These are phyloP conservation scores for Meloidogyne exigua DNA, from an alignment of 1,140 invertebrate species.

Conservation along the genomic window DNA sequence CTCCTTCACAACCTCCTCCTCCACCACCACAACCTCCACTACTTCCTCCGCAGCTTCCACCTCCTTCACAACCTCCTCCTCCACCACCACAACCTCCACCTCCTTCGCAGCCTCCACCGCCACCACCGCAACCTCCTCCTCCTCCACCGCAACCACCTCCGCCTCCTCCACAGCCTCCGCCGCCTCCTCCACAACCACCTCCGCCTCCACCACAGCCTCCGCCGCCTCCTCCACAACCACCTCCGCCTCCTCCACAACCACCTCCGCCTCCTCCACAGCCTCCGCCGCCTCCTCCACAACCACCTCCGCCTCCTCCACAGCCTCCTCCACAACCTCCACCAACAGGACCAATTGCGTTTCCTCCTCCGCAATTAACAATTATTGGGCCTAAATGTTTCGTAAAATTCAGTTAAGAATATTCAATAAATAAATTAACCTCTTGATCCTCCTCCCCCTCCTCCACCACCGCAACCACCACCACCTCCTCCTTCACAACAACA, in stretches of 20 bases:
- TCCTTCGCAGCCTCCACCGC: not conserved
- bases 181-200: not conserved
- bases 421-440: not conserved
- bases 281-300: too few species aligned
- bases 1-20: not conserved
- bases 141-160: not conserved
- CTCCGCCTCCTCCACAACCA: not conserved
- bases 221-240: too few species aligned
- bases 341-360: not conserved
- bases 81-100: not conserved
- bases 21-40: not conserved
- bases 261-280: too few species aligned
- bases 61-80: not conserved
- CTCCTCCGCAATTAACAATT: not conserved
- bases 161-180: not conserved
- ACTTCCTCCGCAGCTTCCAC: not conserved
- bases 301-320: too few species aligned
- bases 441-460: not conserved
- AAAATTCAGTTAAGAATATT: not conserved
- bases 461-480: not conserved
- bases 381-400: not conserved
- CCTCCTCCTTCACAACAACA: not conserved
- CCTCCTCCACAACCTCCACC: not conserved
- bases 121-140: not conserved
- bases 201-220: not conserved